phyloP scores from a whole-genome alignment of 2,888 invertebrate species.

The Metallyticus violacea region DNA sequence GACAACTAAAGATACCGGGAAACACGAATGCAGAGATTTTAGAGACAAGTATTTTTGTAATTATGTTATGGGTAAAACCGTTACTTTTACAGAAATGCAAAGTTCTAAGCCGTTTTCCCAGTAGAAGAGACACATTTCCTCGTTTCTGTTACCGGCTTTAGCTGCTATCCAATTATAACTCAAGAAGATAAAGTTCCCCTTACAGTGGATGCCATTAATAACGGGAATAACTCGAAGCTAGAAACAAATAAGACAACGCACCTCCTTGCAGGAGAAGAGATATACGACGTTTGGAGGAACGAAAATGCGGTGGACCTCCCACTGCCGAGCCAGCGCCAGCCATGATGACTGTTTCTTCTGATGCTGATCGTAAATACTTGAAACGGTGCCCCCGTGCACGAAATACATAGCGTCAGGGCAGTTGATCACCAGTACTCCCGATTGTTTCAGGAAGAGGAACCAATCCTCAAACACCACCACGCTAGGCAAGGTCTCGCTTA shows the following conservation, averaged over 20 bases:
- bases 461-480: constrained; percentile 39
- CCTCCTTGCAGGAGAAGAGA: constrained; percentile 36
- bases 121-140: background rate
- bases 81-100: too few relatives aligned
- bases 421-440: constrained; percentile 33
- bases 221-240: background rate
- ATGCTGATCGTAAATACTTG: constrained; percentile 15
- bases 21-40: too few relatives aligned
- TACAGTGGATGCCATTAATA: background rate
- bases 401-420: constrained; percentile 43
- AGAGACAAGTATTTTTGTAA: too few relatives aligned
- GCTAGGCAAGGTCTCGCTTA: constrained; percentile 33
- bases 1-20: too few relatives aligned
- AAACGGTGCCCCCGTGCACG: constrained; percentile 23
- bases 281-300: constrained; percentile 28
- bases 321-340: constrained; percentile 29
- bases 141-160: background rate
- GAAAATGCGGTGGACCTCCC: constrained; percentile 30
- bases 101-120: too few relatives aligned
- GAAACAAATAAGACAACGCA: constrained; percentile 13
- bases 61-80: too few relatives aligned
- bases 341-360: constrained; percentile 27
- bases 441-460: constrained; percentile 38
- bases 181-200: background rate
- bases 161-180: background rate